A percentile compares a stretch with the other conserved stretches of the same genome.
These are phyloP conservation scores for Urophycis tenuis DNA, from an alignment of 2,797 vertebrate genomes.

Conservation along the genomic window DNA sequence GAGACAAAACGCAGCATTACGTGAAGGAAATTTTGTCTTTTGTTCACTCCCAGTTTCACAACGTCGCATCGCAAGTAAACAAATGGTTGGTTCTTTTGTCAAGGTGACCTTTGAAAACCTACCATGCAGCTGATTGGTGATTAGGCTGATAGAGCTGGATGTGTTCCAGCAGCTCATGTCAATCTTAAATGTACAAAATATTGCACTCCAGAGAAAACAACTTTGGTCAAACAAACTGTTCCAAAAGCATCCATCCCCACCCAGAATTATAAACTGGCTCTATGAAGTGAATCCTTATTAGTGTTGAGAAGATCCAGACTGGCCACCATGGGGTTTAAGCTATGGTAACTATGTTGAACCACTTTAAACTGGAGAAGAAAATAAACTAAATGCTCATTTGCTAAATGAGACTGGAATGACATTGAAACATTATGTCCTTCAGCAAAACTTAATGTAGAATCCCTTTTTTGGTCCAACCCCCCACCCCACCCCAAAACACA, in stretches of 20 bases:
- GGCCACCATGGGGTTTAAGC: not conserved
- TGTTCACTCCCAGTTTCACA: not conserved
- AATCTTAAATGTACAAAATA: not conserved
- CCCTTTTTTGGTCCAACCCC: not conserved
- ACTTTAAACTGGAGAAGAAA: not conserved
- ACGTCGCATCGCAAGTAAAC: not conserved
- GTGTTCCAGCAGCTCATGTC: not conserved
- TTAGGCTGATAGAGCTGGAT: not conserved
- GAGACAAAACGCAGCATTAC: not conserved
- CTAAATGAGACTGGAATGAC: not conserved
- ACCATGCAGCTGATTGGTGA: not conserved
- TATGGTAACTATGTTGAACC: no score
- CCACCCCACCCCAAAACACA: not conserved
- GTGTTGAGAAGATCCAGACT: not conserved
- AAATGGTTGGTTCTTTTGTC: not conserved
- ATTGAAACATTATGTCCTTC: not conserved
- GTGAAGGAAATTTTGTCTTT: not conserved
- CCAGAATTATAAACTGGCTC: not conserved
- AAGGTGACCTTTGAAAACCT: not conserved
- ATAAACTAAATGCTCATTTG: not conserved
- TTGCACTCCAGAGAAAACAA: not conserved
- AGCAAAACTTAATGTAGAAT: not conserved
- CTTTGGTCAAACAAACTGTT: not conserved
- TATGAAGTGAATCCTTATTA: not conserved
- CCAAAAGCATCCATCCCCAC: not conserved